Evolutionary conservation across 2,888 invertebrate genomes (phyloP).

Genomic region (Dicycla oo): DNA sequence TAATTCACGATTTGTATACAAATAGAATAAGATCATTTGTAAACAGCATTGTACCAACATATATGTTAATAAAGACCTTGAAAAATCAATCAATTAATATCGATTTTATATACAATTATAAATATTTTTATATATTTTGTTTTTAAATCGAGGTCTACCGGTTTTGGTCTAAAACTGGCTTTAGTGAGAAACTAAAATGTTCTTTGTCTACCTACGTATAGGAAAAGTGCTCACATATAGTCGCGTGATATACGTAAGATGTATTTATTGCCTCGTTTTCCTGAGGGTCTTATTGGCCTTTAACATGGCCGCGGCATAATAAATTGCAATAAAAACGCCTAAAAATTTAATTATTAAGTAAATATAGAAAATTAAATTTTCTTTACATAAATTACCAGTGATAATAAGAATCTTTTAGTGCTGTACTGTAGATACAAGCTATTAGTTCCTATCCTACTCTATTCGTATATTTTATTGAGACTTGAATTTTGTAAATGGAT

Average conservation of each 20-base stretch:
- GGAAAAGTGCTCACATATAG: conserved; percentile 5
- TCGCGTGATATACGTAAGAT: neutral
- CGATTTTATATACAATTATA: conserved; percentile 20
- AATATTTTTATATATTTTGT: neutral
- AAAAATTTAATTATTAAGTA: conserved; percentile 15
- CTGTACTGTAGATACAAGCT: conserved; percentile 63
- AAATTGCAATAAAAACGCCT: conserved; percentile 39
- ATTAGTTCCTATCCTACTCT: conserved; percentile 72
- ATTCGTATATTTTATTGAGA: conserved; percentile 67
- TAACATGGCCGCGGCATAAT: neutral
- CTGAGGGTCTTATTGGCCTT: conserved; percentile 4
- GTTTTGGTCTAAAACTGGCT: conserved; percentile 10
- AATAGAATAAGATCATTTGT: too few relatives aligned
- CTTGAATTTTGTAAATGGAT: conserved; percentile 80
- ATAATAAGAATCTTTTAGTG: conserved; percentile 32
- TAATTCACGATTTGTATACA: too few relatives aligned
- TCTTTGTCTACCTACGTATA: neutral
- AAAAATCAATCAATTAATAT: too few relatives aligned
- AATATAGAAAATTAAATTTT: conserved; percentile 47
- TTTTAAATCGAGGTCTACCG: neutral
- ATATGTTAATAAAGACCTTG: too few relatives aligned
- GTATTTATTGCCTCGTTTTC: conserved; percentile 19
- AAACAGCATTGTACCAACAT: too few relatives aligned
- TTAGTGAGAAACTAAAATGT: neutral
- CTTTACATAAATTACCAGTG: conserved; percentile 46